Evolutionary conservation across 1,140 invertebrate genomes (phyloP).

Genomic region (Diorhabda elongata): DNA sequence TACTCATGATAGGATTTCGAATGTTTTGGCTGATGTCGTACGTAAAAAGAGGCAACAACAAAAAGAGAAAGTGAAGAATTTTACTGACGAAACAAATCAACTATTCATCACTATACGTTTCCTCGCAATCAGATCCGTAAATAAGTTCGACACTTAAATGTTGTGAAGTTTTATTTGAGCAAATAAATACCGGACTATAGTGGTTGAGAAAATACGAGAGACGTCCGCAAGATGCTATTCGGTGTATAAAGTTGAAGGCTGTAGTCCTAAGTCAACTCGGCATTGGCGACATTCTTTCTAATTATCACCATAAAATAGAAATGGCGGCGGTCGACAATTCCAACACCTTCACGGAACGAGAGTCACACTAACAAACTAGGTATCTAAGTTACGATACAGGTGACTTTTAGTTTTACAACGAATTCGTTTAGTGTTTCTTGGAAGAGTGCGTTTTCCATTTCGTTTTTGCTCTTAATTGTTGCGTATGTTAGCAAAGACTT

Average conservation of each 20-base stretch:
- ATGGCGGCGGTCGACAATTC: conserved; percentile 22
- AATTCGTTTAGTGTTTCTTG: conserved; percentile 2
- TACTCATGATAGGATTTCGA: too few relatives aligned
- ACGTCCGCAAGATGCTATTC: not conserved
- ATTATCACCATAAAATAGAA: conserved; percentile 29
- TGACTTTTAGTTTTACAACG: conserved; percentile 1
- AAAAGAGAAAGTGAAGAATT: too few relatives aligned
- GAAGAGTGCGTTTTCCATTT: not conserved
- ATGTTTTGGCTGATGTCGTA: too few relatives aligned
- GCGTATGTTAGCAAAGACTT: not conserved
- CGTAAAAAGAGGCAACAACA: too few relatives aligned
- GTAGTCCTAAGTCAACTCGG: conserved; percentile 21
- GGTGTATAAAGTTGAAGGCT: conserved; percentile 14
- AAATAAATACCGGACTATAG: too few relatives aligned
- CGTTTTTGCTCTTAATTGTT: not conserved
- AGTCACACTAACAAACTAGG: conserved; percentile 2
- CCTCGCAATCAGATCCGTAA: too few relatives aligned
- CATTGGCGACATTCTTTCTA: conserved; percentile 25
- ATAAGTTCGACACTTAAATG: too few relatives aligned
- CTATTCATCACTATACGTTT: too few relatives aligned
- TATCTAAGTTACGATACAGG: conserved; percentile 2
- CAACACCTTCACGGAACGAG: conserved; percentile 24
- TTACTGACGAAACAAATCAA: too few relatives aligned
- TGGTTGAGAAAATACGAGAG: conserved; percentile 5
- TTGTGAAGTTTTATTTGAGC: too few relatives aligned